Evolutionary conservation across 2,888 invertebrate species (phyloP).

Genomic region (Latrodectus elegans): DNA sequence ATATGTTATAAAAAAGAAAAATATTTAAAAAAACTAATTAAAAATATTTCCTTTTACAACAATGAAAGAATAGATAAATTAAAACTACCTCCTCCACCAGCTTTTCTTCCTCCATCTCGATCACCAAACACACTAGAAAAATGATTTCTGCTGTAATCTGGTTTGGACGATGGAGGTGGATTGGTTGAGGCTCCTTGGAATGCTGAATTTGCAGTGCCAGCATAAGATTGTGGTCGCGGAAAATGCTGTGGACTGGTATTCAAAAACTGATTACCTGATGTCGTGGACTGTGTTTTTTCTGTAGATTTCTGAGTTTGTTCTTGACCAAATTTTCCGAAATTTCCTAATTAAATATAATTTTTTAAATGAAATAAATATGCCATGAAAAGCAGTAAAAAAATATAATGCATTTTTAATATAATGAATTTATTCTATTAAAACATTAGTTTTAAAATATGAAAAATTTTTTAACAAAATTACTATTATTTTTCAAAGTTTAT

Average conservation of each 20-base stretch:
- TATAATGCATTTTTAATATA: too few relatives aligned
- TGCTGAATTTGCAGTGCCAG: constrained; percentile 57
- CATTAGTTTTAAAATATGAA: too few relatives aligned
- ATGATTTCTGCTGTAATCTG: constrained; percentile 82
- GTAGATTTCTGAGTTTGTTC: neutral
- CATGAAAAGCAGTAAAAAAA: neutral
- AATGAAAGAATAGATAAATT: neutral
- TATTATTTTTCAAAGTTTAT: too few relatives aligned
- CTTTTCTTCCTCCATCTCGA: constrained; percentile 47
- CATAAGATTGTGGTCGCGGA: constrained; percentile 66
- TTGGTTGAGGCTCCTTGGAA: constrained; percentile 31
- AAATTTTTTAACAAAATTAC: too few relatives aligned
- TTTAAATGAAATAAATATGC: neutral
- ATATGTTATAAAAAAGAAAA: neutral
- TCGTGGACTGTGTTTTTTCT: neutral
- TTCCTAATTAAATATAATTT: neutral
- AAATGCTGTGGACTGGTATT: constrained; percentile 67
- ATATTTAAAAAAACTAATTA: neutral
- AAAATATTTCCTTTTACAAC: neutral
- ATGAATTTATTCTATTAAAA: too few relatives aligned
- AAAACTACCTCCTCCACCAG: constrained; percentile 28
- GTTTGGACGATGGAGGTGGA: constrained; percentile 44
- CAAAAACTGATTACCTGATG: constrained; percentile 45
- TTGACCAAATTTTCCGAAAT: constrained; percentile 26
- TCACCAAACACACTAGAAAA: constrained; percentile 76